A percentile compares a stretch with the other conserved stretches of the same genome.
phyloP scores from a whole-genome alignment of 2,797 vertebrate species.

The Brotogeris chrysoptera region DNA sequence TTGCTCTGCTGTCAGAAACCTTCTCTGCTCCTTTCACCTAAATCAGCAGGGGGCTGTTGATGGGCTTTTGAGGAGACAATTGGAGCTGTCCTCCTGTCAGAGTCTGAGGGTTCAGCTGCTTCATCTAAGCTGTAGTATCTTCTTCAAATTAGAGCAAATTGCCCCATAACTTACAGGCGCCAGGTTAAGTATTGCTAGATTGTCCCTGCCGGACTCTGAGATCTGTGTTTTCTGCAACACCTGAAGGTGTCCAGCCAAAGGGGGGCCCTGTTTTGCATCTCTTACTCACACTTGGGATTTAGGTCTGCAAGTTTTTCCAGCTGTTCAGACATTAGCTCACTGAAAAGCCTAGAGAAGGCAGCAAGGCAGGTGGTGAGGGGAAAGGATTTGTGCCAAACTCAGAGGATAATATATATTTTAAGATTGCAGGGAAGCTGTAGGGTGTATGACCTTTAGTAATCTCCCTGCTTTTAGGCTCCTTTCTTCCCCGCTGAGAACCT shows the following conservation, averaged over 20 bases:
- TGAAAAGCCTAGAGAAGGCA: slow-evolving; percentile 17
- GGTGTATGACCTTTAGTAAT: slow-evolving; percentile 47
- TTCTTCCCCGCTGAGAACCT: slow-evolving; percentile 35
- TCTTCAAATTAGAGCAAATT: neutral
- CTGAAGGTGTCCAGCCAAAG: neutral
- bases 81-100: neutral
- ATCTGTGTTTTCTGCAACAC: neutral
- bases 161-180: fast-evolving
- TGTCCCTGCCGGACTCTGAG: neutral
- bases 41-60: neutral
- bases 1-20: neutral
- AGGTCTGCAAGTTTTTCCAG: neutral
- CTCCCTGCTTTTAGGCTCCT: slow-evolving; percentile 36
- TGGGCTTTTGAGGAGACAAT: neutral
- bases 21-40: neutral
- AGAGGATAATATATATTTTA: slow-evolving; percentile 44
- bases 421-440: slow-evolving; percentile 19
- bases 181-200: neutral
- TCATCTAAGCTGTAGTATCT: neutral
- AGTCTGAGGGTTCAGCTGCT: neutral
- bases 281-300: neutral
- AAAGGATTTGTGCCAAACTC: slow-evolving; percentile 36
- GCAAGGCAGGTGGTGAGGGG: neutral
- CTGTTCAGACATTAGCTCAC: slow-evolving; percentile 12
- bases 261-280: neutral